Conservation (phyloP, 2,113 vertebrate genomes). For the Hemichromis elongatus region DNA sequence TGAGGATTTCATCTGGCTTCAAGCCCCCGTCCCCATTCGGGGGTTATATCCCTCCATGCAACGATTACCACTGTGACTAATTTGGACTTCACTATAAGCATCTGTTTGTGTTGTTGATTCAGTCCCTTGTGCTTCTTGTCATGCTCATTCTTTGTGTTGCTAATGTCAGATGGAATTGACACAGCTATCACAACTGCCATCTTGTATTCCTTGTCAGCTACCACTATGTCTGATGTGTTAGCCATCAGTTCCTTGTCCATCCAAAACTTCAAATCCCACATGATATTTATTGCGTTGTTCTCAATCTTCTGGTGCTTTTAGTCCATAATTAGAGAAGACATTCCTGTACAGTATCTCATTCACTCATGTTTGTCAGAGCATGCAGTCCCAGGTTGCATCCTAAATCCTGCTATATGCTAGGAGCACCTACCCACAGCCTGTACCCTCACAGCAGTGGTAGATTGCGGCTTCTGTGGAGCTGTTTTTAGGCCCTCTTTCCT, state of each 20-base stretch:
- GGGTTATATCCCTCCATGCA: not conserved
- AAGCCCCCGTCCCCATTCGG: not conserved
- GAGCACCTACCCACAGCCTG: not conserved
- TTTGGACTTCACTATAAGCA: not conserved
- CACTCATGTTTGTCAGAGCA: not conserved
- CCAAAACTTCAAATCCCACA: not conserved
- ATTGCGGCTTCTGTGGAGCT: not conserved
- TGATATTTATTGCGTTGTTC: not conserved
- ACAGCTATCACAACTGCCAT: not conserved
- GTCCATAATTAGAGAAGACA: not conserved
- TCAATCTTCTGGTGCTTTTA: not conserved
- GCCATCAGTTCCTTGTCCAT: fast-evolving
- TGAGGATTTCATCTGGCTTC: not conserved
- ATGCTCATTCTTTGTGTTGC: not conserved
- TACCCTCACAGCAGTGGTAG: not conserved
- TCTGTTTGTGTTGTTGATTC: not conserved
- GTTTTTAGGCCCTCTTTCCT: not conserved
- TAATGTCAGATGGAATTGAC: not conserved
- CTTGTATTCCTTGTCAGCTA: not conserved
- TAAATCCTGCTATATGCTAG: not conserved
- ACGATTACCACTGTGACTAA: not conserved
- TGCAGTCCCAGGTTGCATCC: not conserved
- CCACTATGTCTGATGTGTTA: not conserved
- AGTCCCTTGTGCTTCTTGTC: not conserved
- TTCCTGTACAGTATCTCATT: not conserved